These are phyloP conservation scores for Hippasteria phrygiana DNA, from an alignment of 53 echinoderm and acorn worm genomes.

Conservation along the genomic window DNA sequence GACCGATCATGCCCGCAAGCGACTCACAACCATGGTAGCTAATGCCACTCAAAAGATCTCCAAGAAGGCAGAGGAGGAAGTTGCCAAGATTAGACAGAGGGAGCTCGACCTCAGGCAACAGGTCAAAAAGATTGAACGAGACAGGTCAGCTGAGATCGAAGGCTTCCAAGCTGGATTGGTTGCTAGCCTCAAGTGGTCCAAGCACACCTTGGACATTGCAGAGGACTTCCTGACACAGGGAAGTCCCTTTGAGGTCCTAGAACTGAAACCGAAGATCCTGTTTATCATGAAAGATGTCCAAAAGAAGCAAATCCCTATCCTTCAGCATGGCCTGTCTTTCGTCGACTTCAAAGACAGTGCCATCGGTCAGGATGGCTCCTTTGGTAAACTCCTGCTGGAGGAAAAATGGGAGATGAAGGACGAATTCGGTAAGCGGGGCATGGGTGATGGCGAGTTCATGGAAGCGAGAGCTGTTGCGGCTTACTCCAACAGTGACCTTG, in stretches of 20 bases:
- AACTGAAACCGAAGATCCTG: constrained; percentile 39
- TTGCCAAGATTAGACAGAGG: constrained; percentile 52
- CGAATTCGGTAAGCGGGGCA: constrained; percentile 55
- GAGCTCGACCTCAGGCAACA: constrained; percentile 57
- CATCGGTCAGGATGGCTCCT: constrained; percentile 33
- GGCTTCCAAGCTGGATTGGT: constrained; percentile 52
- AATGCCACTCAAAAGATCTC: constrained; percentile 37
- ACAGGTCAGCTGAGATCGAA: constrained; percentile 46
- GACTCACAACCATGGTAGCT: constrained; percentile 35
- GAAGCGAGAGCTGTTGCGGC: constrained; percentile 48
- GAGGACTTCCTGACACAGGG: constrained; percentile 55
- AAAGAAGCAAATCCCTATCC: constrained; percentile 45
- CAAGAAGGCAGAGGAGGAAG: constrained; percentile 55
- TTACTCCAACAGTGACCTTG: constrained; percentile 53
- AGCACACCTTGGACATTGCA: constrained; percentile 51
- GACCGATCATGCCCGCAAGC: constrained; percentile 50
- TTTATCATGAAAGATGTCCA: constrained; percentile 22
- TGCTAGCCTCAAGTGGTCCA: constrained; percentile 50
- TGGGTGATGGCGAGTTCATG: constrained; percentile 57
- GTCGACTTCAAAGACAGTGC: constrained; percentile 51
- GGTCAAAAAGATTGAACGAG: constrained; percentile 40
- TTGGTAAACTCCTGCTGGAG: constrained; percentile 51
- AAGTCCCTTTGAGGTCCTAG: constrained; percentile 57
- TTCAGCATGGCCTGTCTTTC: constrained; percentile 57
- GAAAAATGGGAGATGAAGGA: constrained; percentile 66